Evolutionary conservation across 1,140 invertebrate genomes (phyloP).

Genomic region (Apis mellifera): Amel_HAv3.1 CM009945.2:4515501-4516000

Average conservation of each 20-base stretch:
- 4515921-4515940: conserved; percentile 20
- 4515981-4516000: background rate
- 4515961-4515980: background rate
- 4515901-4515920: background rate
- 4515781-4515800: background rate
- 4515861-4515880: conserved; percentile 19
- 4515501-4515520: background rate
- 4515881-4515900: conserved; percentile 31
- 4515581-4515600: no score
- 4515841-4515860: background rate
- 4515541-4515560: no score
- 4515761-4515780: conserved; percentile 3
- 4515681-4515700: background rate
- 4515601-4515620: background rate
- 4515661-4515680: background rate
- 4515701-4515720: background rate
- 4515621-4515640: background rate
- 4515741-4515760: background rate
- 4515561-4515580: no score
- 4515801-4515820: background rate
- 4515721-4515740: background rate
- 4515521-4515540: background rate
- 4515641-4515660: no score
- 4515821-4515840: background rate
- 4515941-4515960: conserved; percentile 37